Percentiles rank a stretch among this genome's conserved stretches.
These are phyloP conservation scores for Lethenteron camtschaticum DNA, from an alignment of 2,113 vertebrate genomes.

Conservation along the genomic window DNA sequence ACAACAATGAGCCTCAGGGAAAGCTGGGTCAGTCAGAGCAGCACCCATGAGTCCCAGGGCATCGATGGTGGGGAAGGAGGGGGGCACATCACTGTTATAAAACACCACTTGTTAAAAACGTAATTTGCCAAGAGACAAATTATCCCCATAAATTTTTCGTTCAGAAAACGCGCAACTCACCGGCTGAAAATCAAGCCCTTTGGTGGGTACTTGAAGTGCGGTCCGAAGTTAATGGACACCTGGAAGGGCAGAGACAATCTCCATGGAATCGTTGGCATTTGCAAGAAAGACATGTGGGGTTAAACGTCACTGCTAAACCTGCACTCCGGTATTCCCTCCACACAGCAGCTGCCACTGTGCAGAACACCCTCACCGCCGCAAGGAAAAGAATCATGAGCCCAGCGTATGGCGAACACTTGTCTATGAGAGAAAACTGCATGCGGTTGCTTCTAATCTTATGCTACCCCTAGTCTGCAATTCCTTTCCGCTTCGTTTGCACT, in stretches of 20 bases:
- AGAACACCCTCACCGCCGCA: not conserved
- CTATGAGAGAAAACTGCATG: no score
- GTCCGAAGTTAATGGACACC: constrained; percentile 95
- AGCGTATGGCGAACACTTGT: not conserved
- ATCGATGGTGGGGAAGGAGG: no score
- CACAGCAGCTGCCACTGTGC: not conserved
- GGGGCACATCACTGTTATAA: no score
- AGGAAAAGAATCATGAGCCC: not conserved
- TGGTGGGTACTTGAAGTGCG: constrained; percentile 66
- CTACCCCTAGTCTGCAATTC: no score
- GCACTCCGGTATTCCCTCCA: not conserved
- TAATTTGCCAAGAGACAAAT: no score
- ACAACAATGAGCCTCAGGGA: no score
- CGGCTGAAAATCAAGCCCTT: constrained; percentile 54
- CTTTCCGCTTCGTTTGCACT: no score
- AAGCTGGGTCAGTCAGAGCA: no score
- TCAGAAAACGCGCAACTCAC: constrained; percentile 27
- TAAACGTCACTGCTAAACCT: not conserved
- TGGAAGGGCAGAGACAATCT: constrained; percentile 12
- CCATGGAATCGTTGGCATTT: not conserved
- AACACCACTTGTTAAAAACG: no score
- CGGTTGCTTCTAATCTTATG: no score
- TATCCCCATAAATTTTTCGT: no score
- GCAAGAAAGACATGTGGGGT: not conserved
- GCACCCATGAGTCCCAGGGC: no score